Base-by-base conservation (phyloP, 1,140 invertebrate species). In the Megalonaias nervosa region DNA sequence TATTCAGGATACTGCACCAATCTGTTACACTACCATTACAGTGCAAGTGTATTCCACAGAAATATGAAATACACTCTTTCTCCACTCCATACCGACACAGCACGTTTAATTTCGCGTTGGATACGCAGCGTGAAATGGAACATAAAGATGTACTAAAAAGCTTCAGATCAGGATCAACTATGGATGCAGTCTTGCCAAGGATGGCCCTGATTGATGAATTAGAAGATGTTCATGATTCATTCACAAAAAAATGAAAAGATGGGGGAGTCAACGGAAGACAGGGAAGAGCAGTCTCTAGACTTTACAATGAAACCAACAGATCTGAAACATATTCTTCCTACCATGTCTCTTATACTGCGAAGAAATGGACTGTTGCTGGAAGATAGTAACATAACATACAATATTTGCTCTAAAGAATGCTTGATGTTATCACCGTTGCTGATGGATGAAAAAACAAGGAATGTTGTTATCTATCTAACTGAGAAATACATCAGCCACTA, bases 91-190 rank as follows among this genome's bases (percentile, higher is more conserved):
- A 57, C 67, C 11, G 59, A 58, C 13, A 23, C 16, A 58, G 55
- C 26, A 21, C 15, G 1, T 9, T 69, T 4, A 69, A 69, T 23
- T 17, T 69, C 15, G 12, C 68, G 0, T 31, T 76, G 16, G 75
- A 76, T 58, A 71, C 61, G 2, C 75, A 76, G 55, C 26, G 68
- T 19, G 75, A 71, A 59, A 76, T 58, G 56, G 68, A 76, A 26
- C 60, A 76, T 61, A 76, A 69, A 71, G 67, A 76, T 71, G 68
- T 69, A 14, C 21, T 76, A 1, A 76, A 76, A 26, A 62, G 26
- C 6, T 76, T 76, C 15, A 62, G 75, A 66, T 23, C 68, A 26
- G 1, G 68, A 9, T 71, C 68, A 13, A 76, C 68, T 3, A 23
- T 66, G 23, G 19, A 55, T 14, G 56, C 68, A 31, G 0, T 48